Base-by-base conservation (phyloP, 2,888 invertebrate species). In the Sycophila texana region DNA sequence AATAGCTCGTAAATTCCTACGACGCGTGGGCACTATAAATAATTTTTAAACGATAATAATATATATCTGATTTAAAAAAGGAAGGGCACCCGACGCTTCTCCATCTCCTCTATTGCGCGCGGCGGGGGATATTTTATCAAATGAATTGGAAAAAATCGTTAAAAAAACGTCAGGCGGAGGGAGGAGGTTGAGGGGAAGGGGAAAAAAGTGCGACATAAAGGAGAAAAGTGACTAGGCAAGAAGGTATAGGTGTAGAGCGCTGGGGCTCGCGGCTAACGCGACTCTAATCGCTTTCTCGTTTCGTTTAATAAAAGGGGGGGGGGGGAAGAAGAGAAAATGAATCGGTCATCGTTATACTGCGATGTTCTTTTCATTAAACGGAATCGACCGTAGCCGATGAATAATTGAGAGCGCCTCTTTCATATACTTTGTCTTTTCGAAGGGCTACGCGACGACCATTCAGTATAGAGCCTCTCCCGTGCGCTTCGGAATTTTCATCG, bases 281-380 rank as follows among this genome's bases (percentile, higher is more conserved):
- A 16, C 51, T 58, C 58, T 61, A 72, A 71, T 60, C 39, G 26
- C 61, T 72, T 51, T 61, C 49, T 51, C 60, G 26, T 61, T 39
- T 49, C 60, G 10, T 49, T 71, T 26, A 58, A 58, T 71, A 47
- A 22, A 2, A 16, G 3, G 63, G 7, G 4, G 51, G 30, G 3
- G 63, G 7, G 4, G 51, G 18, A 26, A 39, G 30, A 20, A 57
- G 57, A 57, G 26, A 26, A 26, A 70, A 20, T 0, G 39, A 57
- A 72, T 12, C 13, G 72, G 60, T 72, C 72, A 61, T 60, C 58
- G n/a, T 51, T 70, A n/a, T n/a, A 20, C 22, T n/a, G 16, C 47
- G 57, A 57, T 55, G 16, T 39, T 63, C 39, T 39, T 63, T 63
- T 63, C 63, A n/a, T 63, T 39, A 39, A 63, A 63, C 13, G 10